Conservation (phyloP, 1,140 invertebrate species). For the Drosophila aff. region DNA sequence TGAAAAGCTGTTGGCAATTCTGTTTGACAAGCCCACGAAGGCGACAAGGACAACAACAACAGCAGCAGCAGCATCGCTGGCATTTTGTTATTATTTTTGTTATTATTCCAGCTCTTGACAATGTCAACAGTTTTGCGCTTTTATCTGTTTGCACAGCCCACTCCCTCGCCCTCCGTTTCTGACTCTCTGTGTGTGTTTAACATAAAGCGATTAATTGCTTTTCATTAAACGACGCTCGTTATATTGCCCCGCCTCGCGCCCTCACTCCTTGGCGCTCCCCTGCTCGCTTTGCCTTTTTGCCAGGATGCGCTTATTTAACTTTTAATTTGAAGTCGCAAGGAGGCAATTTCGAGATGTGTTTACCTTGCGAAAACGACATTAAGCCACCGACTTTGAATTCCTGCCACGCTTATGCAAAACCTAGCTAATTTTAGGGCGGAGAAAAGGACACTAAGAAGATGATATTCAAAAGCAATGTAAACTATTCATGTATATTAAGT, state of each 20-base stretch:
- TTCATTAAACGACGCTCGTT: constrained; percentile 65
- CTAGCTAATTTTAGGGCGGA: neutral
- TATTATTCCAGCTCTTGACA: constrained; percentile 73
- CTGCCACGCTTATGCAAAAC: neutral
- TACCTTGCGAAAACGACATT: constrained; percentile 40
- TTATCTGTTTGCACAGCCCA: constrained; percentile 78
- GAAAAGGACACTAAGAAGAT: neutral
- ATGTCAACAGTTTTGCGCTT: constrained; percentile 77
- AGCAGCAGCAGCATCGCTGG: constrained; percentile 1
- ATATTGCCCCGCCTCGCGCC: neutral
- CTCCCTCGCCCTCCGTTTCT: neutral
- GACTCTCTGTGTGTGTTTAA: constrained; percentile 62
- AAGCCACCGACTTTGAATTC: constrained; percentile 14
- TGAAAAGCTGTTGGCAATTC: constrained; percentile 33
- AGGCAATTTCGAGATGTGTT: constrained; percentile 48
- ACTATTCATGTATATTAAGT: neutral
- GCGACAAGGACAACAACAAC: neutral
- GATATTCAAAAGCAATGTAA: neutral
- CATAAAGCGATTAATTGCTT: constrained; percentile 82
- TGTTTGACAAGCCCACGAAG: constrained; percentile 49
- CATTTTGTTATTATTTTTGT: constrained; percentile 53
- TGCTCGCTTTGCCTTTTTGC: constrained; percentile 17
- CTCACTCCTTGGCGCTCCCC: neutral
- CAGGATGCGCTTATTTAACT: constrained; percentile 63
- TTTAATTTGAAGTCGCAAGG: constrained; percentile 67